Evolutionary conservation across 2,113 vertebrate species (phyloP), one percentile per base, ranked within the genome.

Genomic region (Amia ocellicauda): DNA sequence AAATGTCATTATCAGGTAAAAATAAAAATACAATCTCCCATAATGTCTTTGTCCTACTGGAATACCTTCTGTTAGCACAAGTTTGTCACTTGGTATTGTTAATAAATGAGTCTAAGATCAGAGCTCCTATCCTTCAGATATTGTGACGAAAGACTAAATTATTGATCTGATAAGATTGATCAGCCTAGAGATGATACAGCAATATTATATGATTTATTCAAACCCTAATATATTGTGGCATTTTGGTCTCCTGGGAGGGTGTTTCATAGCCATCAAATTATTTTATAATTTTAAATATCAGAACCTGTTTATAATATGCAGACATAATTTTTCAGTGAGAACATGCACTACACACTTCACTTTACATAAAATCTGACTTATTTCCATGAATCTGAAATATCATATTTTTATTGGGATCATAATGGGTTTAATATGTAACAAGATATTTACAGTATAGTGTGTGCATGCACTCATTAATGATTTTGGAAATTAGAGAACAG

Each of bases 161-260:
- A 87, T 90, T 81, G 88, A 88, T 88, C 72, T 19, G 26, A 40
- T 2, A 2, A 72, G 77, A 88, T 83, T 83, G 84, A 88, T 85
- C 79, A 77, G 77, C 69, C 66, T 67, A 74, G 69, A 67, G 80
- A 83, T 82, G 86, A 90, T 86, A 74, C 83, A 77, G 84, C 87
- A 83, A 78, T 77, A 79, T 86, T 64, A 62, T 73, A 77, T 83
- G 83, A 89, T 88, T 87, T 82, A 88, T 86, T 84, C 78, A 72
- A 72, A 57, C 61, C 62, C 65, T 88, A 84, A 85, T 84, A 77
- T 78, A 62, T 65, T 43, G 66, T 60, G 78, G 80, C 84, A 75
- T 74, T 69, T 45, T 45, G 29, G 28, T 62, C 54, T 60, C 52
- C 42, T 20, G 73, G 69, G 77, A 73, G 60, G 41, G 26, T 29